A percentile compares a stretch with the other conserved stretches of the same genome.
phyloP scores from a whole-genome alignment of 64 coral and sea anemone genomes.

The Pocillopora verrucosa region DNA sequence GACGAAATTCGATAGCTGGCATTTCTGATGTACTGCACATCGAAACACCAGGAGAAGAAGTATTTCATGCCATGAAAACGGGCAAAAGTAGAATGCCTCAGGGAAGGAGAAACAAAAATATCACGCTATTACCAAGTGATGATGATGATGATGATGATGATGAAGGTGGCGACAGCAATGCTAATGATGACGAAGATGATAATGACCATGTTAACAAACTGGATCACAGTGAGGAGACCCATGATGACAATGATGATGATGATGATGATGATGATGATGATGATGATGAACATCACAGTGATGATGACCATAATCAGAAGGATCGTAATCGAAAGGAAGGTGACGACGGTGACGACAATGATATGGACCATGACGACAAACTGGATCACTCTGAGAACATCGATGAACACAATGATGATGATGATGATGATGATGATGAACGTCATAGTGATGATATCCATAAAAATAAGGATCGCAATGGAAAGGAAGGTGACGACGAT shows the following conservation, averaged over 20 bases:
- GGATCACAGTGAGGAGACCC: not conserved
- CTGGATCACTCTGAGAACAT: not conserved
- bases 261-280: not conserved
- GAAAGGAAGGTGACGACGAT: not conserved
- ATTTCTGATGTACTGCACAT: not conserved
- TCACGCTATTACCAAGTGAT: not conserved
- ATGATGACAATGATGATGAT: not conserved
- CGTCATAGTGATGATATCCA: no score
- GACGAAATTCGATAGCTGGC: not conserved
- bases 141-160: not conserved
- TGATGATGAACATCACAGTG: not conserved
- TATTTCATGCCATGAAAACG: not conserved
- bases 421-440: not conserved
- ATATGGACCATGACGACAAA: not conserved
- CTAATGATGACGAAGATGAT: conserved; percentile 1
- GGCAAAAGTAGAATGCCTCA: no score
- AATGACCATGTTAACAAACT: not conserved
- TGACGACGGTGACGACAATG: not conserved
- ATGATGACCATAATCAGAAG: not conserved
- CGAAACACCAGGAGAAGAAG: not conserved
- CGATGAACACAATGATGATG: not conserved
- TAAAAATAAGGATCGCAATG: not conserved
- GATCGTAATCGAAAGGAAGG: not conserved
- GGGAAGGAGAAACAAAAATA: not conserved
- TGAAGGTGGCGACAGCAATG: not conserved